Base-by-base conservation (phyloP, 2,888 invertebrate species). In the Caenorhabditis zanzibari region DNA sequence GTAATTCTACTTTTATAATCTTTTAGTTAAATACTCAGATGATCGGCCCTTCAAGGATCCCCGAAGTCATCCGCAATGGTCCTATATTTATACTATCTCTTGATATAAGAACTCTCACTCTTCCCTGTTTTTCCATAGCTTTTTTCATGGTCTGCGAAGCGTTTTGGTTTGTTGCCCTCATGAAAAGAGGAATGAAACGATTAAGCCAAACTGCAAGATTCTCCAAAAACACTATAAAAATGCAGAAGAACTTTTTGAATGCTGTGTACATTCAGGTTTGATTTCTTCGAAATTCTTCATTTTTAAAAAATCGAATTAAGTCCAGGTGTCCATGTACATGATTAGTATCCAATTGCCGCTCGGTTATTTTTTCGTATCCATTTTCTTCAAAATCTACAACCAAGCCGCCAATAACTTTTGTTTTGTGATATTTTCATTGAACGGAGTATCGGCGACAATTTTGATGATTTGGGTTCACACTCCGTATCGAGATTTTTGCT, bases 281-380 rank as follows among this genome's bases (percentile, higher is more conserved):
- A 12, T 41, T 26, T 14, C 24, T 66, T 16, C 14, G 7, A 26
- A 38, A 12, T 32, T 32, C 4, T 32, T 4, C 32, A 14, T 54
- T 12, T 26, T n/a, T n/a, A 4, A 14, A 16, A 22, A n/a, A 24
- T 12, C 32, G 5, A 32, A 32, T 32, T 22, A 16, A 7, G 24
- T 22, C 19, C 28, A 66, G 66, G 66, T 66, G n/a, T 52, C 66
- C 19, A 49, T 66, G 5, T 66, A 66, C 35, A 66, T 66, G 52
- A n/a, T 44, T 10, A 66, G 66, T 35, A 66, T 66, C 16, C 66
- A 66, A 52, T 14, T 66, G 12, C 66, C 66, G 22, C 28, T 49
- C 6, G 32, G 14, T 14, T 66, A 52, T 49, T 49, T 49, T 14
- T 22, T 66, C 10, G 10, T 35, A 2, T 66, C 66, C 4, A 47